Conservation (phyloP, 2,888 invertebrate species). For the Campoletis raptor region DNA sequence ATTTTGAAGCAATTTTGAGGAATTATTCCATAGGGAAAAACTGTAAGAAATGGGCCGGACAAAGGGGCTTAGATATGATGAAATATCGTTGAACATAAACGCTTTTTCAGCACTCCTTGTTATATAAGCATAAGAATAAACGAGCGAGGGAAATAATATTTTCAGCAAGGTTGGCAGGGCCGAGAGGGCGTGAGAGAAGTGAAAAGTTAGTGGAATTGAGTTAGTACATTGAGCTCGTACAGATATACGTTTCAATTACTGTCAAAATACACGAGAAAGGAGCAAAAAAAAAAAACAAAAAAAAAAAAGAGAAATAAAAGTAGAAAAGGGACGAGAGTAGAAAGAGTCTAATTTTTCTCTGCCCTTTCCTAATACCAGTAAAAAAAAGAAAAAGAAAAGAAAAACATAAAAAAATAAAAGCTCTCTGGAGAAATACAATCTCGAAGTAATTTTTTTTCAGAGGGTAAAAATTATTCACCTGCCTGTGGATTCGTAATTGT, state of each 20-base stretch:
- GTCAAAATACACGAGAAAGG: slow-evolving; percentile 27
- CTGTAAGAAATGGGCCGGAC: not conserved
- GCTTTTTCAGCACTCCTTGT: slow-evolving; percentile 11
- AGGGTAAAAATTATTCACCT: not conserved
- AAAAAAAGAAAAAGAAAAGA: too few species aligned
- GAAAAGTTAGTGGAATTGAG: slow-evolving; percentile 44
- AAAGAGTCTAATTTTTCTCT: not conserved
- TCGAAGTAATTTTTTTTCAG: slow-evolving; percentile 9
- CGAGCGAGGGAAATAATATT: slow-evolving; percentile 27
- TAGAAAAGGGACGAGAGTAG: not conserved
- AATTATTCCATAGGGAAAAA: not conserved
- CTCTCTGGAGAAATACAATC: not conserved
- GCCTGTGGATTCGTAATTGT: not conserved
- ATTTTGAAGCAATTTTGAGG: slow-evolving; percentile 9
- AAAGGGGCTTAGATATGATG: slow-evolving; percentile 7
- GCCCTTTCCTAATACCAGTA: not conserved
- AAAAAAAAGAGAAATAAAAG: not conserved
- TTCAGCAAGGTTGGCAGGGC: not conserved
- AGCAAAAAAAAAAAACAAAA: not conserved
- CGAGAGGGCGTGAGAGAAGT: slow-evolving; percentile 13
- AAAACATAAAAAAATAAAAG: slow-evolving; percentile 17
- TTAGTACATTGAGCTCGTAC: slow-evolving; percentile 2
- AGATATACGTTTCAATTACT: slow-evolving; percentile 63
- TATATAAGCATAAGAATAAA: slow-evolving; percentile 17
- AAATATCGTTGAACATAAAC: slow-evolving; percentile 41